Evolutionary conservation across 2,113 vertebrate species (phyloP), one percentile per base, ranked within the genome.

Genomic region (Austrofundulus limnaeus): DNA sequence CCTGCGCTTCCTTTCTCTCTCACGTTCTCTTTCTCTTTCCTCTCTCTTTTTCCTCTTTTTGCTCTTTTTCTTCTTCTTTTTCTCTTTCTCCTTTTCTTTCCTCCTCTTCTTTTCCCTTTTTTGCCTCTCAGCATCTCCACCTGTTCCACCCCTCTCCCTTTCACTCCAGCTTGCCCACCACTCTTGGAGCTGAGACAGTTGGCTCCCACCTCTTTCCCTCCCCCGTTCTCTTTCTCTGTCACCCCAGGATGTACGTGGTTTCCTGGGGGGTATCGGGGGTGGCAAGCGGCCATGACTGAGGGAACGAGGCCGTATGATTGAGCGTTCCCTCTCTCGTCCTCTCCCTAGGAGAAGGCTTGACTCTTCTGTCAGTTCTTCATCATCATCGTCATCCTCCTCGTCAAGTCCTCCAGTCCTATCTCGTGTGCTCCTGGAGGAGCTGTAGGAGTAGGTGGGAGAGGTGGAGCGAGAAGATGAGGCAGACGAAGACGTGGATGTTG

Each of bases 81-180:
- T 91, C 68, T 91, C 87, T 59, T 88, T 92, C 59, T 92, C 90
- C 55, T 91, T 90, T 11, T 92, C 91, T 89, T 92, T 93, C 46
- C 89, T 90, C 37, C 84, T 83, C 74, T 91, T 92, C 85, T 88
- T 92, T 58, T 92, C 91, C 31, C 88, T 75, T 68, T 91, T 92
- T 66, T 79, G 87, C 59, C 90, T 87, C 37, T 92, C 92, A 19
- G 80, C 23, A n/a, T 92, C 90, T 41, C 73, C 88, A 57, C 80
- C 65, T 4, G 66, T 74, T 43, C 85, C 79, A 24, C 89, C 70
- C 45, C 85, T 81, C 70, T 92, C 91, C 60, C 90, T 83, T 47
- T 93, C 92, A 15, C 85, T 92, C 92, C 92, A 92, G 62, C 91
- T 91, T 20, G 91, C 91, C 92, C 92, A 92, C 92, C 92, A 93